Conservation (phyloP, 2,797 vertebrate genomes). For the Rhincodon typus region DNA sequence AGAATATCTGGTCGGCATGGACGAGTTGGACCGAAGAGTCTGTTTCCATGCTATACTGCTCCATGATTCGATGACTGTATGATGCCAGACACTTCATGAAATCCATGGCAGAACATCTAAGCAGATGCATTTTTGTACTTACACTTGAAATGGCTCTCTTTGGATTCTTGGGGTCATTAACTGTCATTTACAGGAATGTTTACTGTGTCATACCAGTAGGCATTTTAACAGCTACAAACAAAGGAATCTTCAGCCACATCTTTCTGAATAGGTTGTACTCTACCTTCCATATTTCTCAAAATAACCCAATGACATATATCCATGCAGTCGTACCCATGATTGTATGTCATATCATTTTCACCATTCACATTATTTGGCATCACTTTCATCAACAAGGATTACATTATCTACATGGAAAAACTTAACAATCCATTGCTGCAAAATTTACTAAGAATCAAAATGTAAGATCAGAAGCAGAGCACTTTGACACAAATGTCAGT, state of each 20-base stretch:
- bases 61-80: no score
- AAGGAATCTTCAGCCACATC: background rate
- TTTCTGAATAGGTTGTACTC: background rate
- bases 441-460: background rate
- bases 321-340: background rate
- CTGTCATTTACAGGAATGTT: background rate
- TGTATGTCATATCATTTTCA: background rate
- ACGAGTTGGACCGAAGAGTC: no score
- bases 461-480: background rate
- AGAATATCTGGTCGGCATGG: no score
- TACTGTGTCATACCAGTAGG: background rate
- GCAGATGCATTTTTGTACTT: background rate
- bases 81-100: background rate
- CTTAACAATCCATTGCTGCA: background rate
- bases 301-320: background rate
- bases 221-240: background rate
- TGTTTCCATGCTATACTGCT: no score
- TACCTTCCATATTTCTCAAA: background rate
- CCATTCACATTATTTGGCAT: background rate
- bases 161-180: background rate
- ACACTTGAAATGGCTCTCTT: background rate
- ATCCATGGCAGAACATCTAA: background rate
- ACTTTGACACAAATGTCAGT: background rate
- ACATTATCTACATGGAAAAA: background rate
- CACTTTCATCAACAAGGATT: background rate